Percentiles rank a stretch among this genome's conserved stretches.
Evolutionary conservation across 2,888 invertebrate species (phyloP).

Genomic region (Drosophila anceps): DNA sequence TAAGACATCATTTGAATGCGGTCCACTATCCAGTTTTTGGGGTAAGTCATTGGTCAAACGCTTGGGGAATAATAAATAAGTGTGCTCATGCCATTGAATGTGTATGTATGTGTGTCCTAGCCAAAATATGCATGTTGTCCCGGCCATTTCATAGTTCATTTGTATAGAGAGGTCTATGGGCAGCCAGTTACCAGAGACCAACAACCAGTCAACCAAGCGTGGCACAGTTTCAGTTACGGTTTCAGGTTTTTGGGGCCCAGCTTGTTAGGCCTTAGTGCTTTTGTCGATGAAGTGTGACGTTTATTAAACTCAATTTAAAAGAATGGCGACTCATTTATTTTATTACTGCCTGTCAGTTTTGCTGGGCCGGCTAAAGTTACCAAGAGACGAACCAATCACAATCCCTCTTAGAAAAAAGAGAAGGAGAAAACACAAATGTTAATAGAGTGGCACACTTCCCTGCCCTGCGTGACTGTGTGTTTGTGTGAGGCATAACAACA

Average conservation of each 20-base stretch:
- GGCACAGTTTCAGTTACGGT: slow-evolving; percentile 63
- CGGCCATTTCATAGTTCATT: slow-evolving; percentile 81
- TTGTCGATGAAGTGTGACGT: slow-evolving; percentile 80
- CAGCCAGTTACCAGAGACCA: slow-evolving; percentile 23
- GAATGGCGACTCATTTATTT: slow-evolving; percentile 81
- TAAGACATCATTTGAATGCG: slow-evolving; percentile 81
- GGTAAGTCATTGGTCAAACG: slow-evolving; percentile 80
- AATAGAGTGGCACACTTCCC: slow-evolving; percentile 75
- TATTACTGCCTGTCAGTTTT: slow-evolving; percentile 78
- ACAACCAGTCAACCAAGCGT: slow-evolving; percentile 60
- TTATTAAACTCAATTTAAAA: slow-evolving; percentile 81
- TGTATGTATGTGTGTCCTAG: slow-evolving; percentile 24
- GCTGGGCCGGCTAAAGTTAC: slow-evolving; percentile 57
- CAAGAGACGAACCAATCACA: slow-evolving; percentile 64
- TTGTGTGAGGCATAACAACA: slow-evolving; percentile 75
- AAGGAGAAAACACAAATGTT: slow-evolving; percentile 45
- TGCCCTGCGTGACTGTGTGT: slow-evolving; percentile 34
- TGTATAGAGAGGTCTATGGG: slow-evolving; percentile 56
- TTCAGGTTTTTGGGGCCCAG: slow-evolving; percentile 43
- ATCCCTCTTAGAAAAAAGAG: slow-evolving; percentile 22
- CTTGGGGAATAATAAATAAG: slow-evolving; percentile 82
- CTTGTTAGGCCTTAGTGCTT: slow-evolving; percentile 66
- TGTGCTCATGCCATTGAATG: slow-evolving; percentile 49
- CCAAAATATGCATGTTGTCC: slow-evolving; percentile 76
- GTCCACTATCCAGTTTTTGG: slow-evolving; percentile 53